Percentiles rank a stretch among this genome's conserved stretches.
Evolutionary conservation across 2,888 invertebrate genomes (phyloP).

Genomic region (Leucophora obtusa): DNA sequence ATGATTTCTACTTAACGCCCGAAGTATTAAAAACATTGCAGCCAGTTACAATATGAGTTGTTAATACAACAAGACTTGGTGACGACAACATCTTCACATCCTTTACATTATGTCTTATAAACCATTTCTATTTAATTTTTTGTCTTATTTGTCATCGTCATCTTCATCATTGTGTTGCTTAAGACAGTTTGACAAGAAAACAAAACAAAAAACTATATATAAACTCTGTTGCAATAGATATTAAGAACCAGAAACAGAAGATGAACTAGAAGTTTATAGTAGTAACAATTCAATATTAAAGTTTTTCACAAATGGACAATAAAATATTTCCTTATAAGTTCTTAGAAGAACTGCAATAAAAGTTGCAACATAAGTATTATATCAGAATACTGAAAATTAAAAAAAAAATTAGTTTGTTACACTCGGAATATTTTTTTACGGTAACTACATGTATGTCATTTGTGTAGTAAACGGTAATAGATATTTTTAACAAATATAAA

Average conservation of each 20-base stretch:
- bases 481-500: too few species aligned
- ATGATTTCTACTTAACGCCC: constrained; percentile 12
- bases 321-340: constrained; percentile 17
- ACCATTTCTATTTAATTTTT: constrained; percentile 50
- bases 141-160: constrained; percentile 53
- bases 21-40: constrained; percentile 13
- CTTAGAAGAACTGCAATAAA: background rate
- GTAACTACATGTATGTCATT: too few species aligned
- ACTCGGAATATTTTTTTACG: background rate
- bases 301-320: constrained; percentile 29
- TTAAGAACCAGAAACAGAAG: background rate
- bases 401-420: background rate
- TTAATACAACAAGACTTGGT: constrained; percentile 39
- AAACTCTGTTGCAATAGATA: constrained; percentile 34
- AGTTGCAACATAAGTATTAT: background rate
- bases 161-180: constrained; percentile 39
- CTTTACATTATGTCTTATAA: constrained; percentile 32
- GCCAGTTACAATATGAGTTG: constrained; percentile 9
- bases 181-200: constrained; percentile 41
- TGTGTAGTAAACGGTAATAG: too few species aligned
- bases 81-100: constrained; percentile 28
- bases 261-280: constrained; percentile 8
- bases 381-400: background rate
- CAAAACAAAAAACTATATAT: constrained; percentile 2
- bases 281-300: constrained; percentile 18